Evolutionary conservation across 2,888 invertebrate genomes (phyloP), one percentile per base, ranked within the genome.

Genomic region (Microdon myrmicae): DNA sequence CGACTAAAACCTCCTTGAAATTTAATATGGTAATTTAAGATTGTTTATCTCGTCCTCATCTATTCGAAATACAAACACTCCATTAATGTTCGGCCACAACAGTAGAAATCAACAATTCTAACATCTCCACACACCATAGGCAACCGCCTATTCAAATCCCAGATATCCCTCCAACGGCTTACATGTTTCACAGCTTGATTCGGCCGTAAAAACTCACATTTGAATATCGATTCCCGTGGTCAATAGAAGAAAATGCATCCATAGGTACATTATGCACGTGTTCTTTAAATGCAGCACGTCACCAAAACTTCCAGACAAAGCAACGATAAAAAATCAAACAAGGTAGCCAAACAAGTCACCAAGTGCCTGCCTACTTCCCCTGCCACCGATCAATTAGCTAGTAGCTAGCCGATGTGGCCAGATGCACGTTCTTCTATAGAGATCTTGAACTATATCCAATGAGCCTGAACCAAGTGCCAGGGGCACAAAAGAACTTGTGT

Each of bases 201-300:
- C 38, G 14, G 26, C 56, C 34, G 51, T 56, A 53, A 64, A 51
- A 56, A 47, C 49, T 28, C 47, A 41, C 31, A 58, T 64, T 64
- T 53, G 58, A 43, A 51, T 64, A 58, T 64, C 64, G 56, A 64
- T 64, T n/a, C n/a, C n/a, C 47, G 64, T 56, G 64, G 64, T 64
- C 64, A 64, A 64, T 45, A n/a, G n/a, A 32, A 38, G 64, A 58
- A 51, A 56, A 64, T 58, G 58, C 56, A 64, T n/a, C 47, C 64
- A 53, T 43, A 47, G 56, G 31, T 47, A 64, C n/a, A n/a, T n/a
- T n/a, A 58, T 58, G 64, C 64, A 64, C 64, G 64, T 64, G 64
- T 64, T 64, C 56, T 34, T 38, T 53, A 43, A 64, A 47, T 64
- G 61, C 54, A 16, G 26, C 26, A 10, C 7, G 32, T n/a, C 8